phyloP scores from a whole-genome alignment of 1,140 invertebrate genomes.

The Drosophila auraria region DNA sequence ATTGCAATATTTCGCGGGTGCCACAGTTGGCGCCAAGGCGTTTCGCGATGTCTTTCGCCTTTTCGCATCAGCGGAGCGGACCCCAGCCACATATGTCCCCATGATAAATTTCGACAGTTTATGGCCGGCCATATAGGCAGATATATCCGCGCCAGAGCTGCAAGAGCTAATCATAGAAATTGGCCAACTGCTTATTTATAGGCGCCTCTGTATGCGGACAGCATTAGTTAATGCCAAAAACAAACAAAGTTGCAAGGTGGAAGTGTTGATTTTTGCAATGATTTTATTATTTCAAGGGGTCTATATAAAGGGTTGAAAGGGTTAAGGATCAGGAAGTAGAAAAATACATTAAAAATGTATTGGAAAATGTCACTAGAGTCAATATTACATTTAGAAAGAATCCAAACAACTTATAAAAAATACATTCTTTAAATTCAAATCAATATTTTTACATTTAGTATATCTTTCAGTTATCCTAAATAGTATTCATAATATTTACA shows the following conservation, averaged over 20 bases:
- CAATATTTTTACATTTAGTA: neutral
- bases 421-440: neutral
- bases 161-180: conserved; percentile 66
- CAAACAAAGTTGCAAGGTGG: conserved; percentile 44
- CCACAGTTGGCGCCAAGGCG: conserved; percentile 84
- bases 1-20: conserved; percentile 77
- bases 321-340: neutral
- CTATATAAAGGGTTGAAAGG: neutral
- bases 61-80: conserved; percentile 20
- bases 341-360: neutral
- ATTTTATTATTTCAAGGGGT: neutral
- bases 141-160: conserved; percentile 16
- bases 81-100: conserved; percentile 30
- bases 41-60: conserved; percentile 41
- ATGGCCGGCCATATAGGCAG: conserved; percentile 54
- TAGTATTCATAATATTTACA: too few relatives aligned
- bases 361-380: too few relatives aligned
- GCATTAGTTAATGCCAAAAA: conserved; percentile 39
- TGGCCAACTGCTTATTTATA: conserved; percentile 73
- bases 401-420: neutral
- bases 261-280: neutral
- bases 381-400: too few relatives aligned
- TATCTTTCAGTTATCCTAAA: too few relatives aligned
- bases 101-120: conserved; percentile 82
- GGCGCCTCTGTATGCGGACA: conserved; percentile 27